Base-by-base conservation (phyloP, 2,797 vertebrate species). In the Champsocephalus esox region DNA sequence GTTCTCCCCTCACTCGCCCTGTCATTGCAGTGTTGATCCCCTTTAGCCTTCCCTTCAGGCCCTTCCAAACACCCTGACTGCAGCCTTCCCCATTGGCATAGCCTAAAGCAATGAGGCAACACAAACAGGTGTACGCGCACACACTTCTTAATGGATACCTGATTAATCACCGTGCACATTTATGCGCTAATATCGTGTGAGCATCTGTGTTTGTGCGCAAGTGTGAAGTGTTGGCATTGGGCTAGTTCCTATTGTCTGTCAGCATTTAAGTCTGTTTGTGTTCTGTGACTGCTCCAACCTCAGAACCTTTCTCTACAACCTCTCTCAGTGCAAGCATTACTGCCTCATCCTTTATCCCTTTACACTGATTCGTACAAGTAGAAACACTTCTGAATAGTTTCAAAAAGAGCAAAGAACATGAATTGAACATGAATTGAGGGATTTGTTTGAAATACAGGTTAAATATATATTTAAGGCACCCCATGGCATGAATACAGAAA, bases 161-260 rank as follows among this genome's bases (percentile, higher is more conserved):
- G 73, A 87, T 86, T 81, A 85, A 88, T 89, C 85, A 78, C 80
- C 88, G 46, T 9, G 12, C 2, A 48, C 69, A 84, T 82, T 89
- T 85, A 84, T 55, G 63, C 45, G 67, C 78, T 50, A 81, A 81
- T 78, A 87, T 52, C 12, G 5, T 62, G 67, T 71, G 76, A 79
- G 77, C 66, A 73, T 82, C 77, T 77, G 79, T 80, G 83, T 83
- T 85, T 68, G 73, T 32, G 76, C 2, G 0, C 48, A 51, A 52
- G 48, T 55, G 61, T 72, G 12, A 24, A 67, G 70, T 67, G 54
- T 61, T 12, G 77, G 58, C 24, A 38, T 14, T 34, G 28, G 73
- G 65, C 57, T 69, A 17, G 55, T 43, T 80, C 6, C 12, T 19
- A 13, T 21, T 46, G 44, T 34, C 51, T 66, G 38, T 78, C 64